Evolutionary conservation across 2,888 invertebrate species (phyloP).

Genomic region (Dexiosoma caninum): DNA sequence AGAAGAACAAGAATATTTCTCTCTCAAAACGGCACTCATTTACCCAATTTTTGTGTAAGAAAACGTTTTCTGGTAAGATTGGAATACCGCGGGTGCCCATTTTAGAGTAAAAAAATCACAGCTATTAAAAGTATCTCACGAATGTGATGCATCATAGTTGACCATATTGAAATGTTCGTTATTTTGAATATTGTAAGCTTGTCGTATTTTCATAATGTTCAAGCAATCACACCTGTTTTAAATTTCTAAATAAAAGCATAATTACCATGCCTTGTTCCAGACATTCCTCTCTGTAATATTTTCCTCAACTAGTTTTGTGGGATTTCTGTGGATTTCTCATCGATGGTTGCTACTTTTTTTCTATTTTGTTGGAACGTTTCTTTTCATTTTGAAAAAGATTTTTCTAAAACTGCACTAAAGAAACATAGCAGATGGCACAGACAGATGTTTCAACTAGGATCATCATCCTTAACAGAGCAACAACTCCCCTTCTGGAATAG

Average conservation of each 20-base stretch:
- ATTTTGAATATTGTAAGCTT: neutral
- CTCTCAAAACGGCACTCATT: no score
- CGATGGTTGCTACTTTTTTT: no score
- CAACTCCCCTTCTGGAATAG: conserved; percentile 26
- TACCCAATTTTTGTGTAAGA: no score
- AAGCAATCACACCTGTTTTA: conserved; percentile 41
- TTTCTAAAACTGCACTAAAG: conserved; percentile 43
- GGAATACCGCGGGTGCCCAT: no score
- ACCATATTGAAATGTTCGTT: neutral
- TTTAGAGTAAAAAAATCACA: no score
- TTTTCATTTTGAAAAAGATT: conserved; percentile 34
- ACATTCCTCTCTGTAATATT: neutral
- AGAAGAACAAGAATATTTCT: no score
- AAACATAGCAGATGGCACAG: conserved; percentile 50
- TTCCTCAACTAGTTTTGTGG: conserved; percentile 27
- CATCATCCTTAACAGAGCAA: conserved; percentile 44
- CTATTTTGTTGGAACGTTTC: neutral
- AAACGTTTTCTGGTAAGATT: no score
- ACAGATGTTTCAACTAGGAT: conserved; percentile 59
- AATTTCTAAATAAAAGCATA: conserved; percentile 48
- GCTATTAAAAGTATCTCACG: no score
- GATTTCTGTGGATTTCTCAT: conserved; percentile 53
- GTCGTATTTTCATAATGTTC: neutral
- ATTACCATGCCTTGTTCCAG: neutral
- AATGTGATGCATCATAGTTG: no score